Evolutionary conservation across 2,888 invertebrate genomes (phyloP), one percentile per base, ranked within the genome.

Genomic region (Eudemis profundana): DNA sequence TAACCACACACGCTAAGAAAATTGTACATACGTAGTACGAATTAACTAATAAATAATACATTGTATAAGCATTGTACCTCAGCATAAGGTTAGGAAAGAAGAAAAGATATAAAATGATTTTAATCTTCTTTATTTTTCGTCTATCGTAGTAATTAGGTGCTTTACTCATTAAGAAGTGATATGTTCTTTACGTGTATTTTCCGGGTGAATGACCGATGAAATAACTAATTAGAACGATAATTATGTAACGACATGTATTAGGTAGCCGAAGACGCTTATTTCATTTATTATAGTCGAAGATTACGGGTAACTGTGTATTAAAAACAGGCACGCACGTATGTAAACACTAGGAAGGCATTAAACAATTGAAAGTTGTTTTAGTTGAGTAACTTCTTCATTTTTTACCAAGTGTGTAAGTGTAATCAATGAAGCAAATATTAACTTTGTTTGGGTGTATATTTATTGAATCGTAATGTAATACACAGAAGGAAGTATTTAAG

Each of bases 241-340:
- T 49, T n/a, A 59, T 38, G 12, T 33, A 54, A 63, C 27, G 38
- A 47, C 27, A 33, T 33, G 10, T 10, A 33, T 33, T 33, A 33
- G 33, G 8, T 33, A n/a, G 8, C 33, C 33, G 10, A 4, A 8
- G 8, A 33, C 7, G 27, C 8, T 33, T 10, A 8, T 33, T 8
- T 10, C 8, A 33, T 1, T 33, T 33, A 33, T 3, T 3, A 33
- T 10, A 33, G 1, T 7, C 33, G 0, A 33, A 33, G 33, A 33
- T 5, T 33, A 33, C 3, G 5, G 5, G 3, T 23, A 23, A 23
- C 3, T 23, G 5, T 23, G 23, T 4, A 23, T 23, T 23, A 33
- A 33, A 33, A 33, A 33, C 33, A 0, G 7, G 33, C 33, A 33
- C 33, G 33, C 33, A 33, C 33, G n/a, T n/a, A 33, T 4, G 27